Conservation (phyloP, 2,113 vertebrate species). For the Petroica traversi region DNA sequence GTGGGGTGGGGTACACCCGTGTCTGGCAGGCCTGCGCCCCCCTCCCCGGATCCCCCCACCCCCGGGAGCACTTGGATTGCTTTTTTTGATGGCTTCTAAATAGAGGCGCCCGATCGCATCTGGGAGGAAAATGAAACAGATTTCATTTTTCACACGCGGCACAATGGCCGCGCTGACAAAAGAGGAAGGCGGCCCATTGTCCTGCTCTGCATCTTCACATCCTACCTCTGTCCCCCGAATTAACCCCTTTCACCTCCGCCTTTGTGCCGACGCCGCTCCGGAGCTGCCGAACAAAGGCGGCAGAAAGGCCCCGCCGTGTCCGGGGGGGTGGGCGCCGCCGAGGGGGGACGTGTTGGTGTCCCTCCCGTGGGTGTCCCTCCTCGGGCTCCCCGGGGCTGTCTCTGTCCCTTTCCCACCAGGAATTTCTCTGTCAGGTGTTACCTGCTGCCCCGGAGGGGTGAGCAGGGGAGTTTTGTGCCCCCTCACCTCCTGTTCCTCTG, state of each 20-base stretch:
- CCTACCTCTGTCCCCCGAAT: constrained; percentile 80
- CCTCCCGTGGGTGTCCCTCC: background rate
- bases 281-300: constrained; percentile 71
- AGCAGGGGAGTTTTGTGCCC: background rate
- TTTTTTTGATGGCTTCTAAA: constrained; percentile 67
- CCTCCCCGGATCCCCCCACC: background rate
- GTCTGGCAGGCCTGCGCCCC: background rate
- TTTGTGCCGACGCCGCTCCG: constrained; percentile 71
- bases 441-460: background rate
- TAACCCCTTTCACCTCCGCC: constrained; percentile 79
- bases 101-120: constrained; percentile 64
- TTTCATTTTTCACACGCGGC: constrained; percentile 80
- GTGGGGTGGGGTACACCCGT: background rate
- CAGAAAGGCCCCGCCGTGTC: constrained; percentile 64
- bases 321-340: background rate
- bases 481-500: fast-evolving
- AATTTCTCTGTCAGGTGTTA: background rate
- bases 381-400: background rate
- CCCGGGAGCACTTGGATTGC: constrained; percentile 31
- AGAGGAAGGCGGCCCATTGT: constrained; percentile 78
- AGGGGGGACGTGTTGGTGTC: background rate
- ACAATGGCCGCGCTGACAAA: constrained; percentile 77
- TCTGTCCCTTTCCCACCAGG: background rate
- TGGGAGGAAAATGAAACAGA: constrained; percentile 75
- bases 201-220: constrained; percentile 73